Base-by-base conservation (phyloP, 2,797 vertebrate species). In the Galago senegalensis region DNA sequence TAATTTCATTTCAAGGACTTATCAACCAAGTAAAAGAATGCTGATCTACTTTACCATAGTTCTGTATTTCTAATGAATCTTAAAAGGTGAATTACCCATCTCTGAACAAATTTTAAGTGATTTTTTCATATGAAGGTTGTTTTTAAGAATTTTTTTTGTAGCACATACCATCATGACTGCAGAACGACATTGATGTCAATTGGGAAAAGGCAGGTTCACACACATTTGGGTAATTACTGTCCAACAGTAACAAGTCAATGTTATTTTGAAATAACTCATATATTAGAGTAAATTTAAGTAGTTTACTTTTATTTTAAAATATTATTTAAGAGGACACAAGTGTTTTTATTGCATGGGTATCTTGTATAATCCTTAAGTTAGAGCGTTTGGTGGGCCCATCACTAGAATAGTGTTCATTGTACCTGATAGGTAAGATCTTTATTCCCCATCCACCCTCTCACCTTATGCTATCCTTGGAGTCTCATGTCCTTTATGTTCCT, bases 1-100 rank as follows among this genome's bases (percentile, higher is more conserved):
- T 83, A 76, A 95, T 93, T 97, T 96, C 27, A 96, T 90, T 92
- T 81, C 12, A 94, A 84, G 60, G 9, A 69, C 37, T 93, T 96
- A 29, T 89, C 75, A 94, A 84, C 37, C 79, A 72, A 16, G 31
- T 58, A 97, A 92, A 94, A 87, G n/a, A 76, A 94, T 37, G 5
- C 37, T 92, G 60, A 79, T 16, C 40, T 96, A 75, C 37, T 34
- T 85, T 82, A 82, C 29, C 3, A 88, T 93, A 43, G 3, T 73
- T 92, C 29, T 88, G 7, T 75, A 65, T 85, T 93, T 86, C 61
- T 95, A 83, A 96, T 92, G 49, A 81, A 31, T 23, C 7, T 27
- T 86, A 46, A 93, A 92, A 90, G 20, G 18, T 69, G 69, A 85
- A 88, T 83, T 93, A 77, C 2, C 83, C 17, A 58, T 84, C 3